phyloP scores from a whole-genome alignment of 2,113 vertebrate species.

The Myocastor coypus region DNA sequence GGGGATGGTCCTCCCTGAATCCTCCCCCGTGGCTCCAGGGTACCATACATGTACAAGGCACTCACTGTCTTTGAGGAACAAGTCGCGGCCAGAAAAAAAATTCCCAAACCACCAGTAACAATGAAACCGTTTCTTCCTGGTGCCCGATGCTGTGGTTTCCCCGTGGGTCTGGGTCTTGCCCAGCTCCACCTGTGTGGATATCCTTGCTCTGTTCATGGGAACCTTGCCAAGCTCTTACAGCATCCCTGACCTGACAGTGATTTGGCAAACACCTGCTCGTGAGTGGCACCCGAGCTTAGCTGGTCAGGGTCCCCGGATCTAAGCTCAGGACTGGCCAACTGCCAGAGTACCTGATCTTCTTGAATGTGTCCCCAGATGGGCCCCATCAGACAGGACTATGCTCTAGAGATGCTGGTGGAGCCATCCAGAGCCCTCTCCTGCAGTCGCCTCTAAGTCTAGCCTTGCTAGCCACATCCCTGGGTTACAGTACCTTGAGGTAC shows the following conservation, averaged over 20 bases:
- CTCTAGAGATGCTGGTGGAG: not conserved
- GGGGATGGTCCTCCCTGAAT: not conserved
- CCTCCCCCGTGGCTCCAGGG: not conserved
- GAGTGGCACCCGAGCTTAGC: accelerated
- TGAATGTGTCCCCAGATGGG: not conserved
- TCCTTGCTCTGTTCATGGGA: not conserved
- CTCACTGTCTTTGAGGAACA: slow-evolving; percentile 49
- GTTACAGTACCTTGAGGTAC: not conserved
- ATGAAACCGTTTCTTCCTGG: slow-evolving; percentile 25
- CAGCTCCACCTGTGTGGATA: not conserved
- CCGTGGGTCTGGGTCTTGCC: not conserved
- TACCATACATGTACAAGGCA: not conserved
- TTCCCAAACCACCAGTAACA: slow-evolving; percentile 37
- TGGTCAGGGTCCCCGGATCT: not conserved
- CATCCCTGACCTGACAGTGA: accelerated
- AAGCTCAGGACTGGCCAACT: not conserved
- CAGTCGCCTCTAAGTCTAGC: no score
- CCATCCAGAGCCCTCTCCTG: not conserved
- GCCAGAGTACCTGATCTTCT: not conserved
- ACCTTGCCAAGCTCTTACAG: not conserved
- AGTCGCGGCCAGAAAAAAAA: slow-evolving; percentile 39
- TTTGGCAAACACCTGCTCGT: not conserved
- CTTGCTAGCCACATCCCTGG: not conserved
- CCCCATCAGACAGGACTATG: not conserved
- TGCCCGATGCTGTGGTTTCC: slow-evolving; percentile 17